phyloP scores from a whole-genome alignment of 1,140 invertebrate genomes.

The Galleria mellonella region DNA sequence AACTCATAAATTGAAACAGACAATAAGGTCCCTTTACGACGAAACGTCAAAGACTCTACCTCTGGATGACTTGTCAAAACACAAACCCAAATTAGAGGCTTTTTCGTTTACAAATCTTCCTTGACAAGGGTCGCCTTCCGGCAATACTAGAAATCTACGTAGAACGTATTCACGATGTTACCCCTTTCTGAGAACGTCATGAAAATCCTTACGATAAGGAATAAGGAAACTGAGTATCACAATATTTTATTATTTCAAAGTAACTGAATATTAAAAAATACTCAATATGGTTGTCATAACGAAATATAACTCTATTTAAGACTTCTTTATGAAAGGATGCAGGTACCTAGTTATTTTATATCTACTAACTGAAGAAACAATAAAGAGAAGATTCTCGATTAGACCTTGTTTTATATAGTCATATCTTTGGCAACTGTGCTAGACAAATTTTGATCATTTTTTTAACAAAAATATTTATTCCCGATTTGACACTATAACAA shows the following conservation, averaged over 20 bases:
- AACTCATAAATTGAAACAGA: slow-evolving; percentile 10
- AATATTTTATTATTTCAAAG: not conserved
- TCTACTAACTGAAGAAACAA: no score
- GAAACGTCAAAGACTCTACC: slow-evolving; percentile 7
- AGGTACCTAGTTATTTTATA: no score
- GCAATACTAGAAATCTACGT: slow-evolving; percentile 27
- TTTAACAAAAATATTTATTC: no score
- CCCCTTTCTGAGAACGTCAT: slow-evolving; percentile 16
- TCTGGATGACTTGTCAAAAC: slow-evolving; percentile 45
- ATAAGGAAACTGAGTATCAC: not conserved
- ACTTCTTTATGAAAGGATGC: no score
- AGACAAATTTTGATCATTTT: no score
- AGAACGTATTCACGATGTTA: slow-evolving; percentile 15
- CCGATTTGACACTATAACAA: no score
- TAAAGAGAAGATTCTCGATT: no score
- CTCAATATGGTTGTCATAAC: no score
- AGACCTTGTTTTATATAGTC: no score
- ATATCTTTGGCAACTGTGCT: no score
- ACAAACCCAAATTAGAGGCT: slow-evolving; percentile 50
- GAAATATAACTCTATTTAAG: no score
- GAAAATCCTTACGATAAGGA: slow-evolving; percentile 10
- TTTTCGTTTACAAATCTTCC: slow-evolving; percentile 55
- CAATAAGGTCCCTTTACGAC: slow-evolving; percentile 8
- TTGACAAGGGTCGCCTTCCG: slow-evolving; percentile 45
- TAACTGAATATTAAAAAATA: no score